A percentile compares a stretch with the other conserved stretches of the same genome.
Conservation (phyloP, 2,888 invertebrate genomes). For the Deilephila elpenor region DNA sequence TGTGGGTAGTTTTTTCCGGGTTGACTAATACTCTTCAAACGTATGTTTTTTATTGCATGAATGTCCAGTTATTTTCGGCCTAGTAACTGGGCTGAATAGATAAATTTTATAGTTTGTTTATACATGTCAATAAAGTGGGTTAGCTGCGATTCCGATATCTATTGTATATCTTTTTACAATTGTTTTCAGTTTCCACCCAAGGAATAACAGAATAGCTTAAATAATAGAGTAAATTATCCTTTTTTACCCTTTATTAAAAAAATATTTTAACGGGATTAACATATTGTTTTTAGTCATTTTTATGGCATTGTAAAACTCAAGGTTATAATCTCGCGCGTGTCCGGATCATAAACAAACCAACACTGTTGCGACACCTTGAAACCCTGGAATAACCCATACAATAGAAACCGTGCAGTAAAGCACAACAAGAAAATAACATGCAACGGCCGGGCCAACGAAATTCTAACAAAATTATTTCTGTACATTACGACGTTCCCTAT, state of each 20-base stretch:
- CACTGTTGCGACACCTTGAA: constrained; percentile 4
- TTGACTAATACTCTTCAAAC: constrained; percentile 44
- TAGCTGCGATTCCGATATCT: background rate
- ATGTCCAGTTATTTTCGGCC: constrained; percentile 17
- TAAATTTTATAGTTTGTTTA: constrained; percentile 15
- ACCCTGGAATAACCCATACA: constrained; percentile 34
- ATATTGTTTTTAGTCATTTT: background rate
- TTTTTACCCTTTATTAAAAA: no score
- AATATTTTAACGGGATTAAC: background rate
- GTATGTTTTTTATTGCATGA: constrained; percentile 23
- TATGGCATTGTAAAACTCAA: background rate
- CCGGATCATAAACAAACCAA: background rate
- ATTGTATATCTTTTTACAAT: background rate
- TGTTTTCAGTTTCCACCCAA: background rate
- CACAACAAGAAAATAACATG: constrained; percentile 40
- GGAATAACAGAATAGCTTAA: background rate
- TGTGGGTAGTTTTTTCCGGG: constrained; percentile 55
- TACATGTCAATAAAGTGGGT: constrained; percentile 11
- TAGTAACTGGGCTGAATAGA: constrained; percentile 15
- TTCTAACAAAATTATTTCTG: constrained; percentile 52
- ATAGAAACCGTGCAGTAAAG: constrained; percentile 29
- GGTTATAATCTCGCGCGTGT: constrained; percentile 8
- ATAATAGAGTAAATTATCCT: no score
- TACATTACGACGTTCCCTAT: constrained; percentile 47
- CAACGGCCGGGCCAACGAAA: constrained; percentile 47